These are phyloP conservation scores for Python bivittatus DNA, from an alignment of 2,113 vertebrate species.

Conservation along the genomic window DNA sequence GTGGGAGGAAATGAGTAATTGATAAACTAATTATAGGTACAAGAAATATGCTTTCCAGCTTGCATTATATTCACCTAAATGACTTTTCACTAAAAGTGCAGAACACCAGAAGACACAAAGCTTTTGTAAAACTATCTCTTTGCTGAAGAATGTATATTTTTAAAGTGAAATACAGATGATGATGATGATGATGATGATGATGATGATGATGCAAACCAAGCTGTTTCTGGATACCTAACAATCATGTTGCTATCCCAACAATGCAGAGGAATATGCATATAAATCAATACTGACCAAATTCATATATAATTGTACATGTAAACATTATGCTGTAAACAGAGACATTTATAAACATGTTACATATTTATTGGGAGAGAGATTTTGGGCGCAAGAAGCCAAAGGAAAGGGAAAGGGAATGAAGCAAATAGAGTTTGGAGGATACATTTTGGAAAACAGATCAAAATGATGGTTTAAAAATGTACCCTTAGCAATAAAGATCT, in stretches of 20 bases:
- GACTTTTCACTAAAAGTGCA: background rate
- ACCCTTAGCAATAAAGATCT: constrained; percentile 79
- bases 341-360: background rate
- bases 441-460: constrained; percentile 77
- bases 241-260: background rate
- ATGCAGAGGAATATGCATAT: constrained; percentile 35
- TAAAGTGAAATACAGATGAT: background rate
- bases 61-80: background rate
- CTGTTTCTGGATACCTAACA: background rate
- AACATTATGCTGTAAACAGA: constrained; percentile 33
- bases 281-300: constrained; percentile 33
- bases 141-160: background rate
- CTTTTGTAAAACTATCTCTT: background rate
- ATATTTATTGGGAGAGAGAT: background rate
- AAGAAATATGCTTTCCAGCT: background rate
- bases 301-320: constrained; percentile 14
- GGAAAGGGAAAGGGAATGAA: background rate
- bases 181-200: too few species aligned
- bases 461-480: constrained; percentile 52
- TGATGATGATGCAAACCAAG: too few species aligned
- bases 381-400: background rate
- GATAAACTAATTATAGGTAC: background rate
- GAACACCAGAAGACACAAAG: background rate
- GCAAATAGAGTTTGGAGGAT: constrained; percentile 66
- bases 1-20: background rate